A percentile compares a stretch with the other conserved stretches of the same genome.
Evolutionary conservation across 2,888 invertebrate genomes (phyloP).

Genomic region (Seladonia tumulorum): DNA sequence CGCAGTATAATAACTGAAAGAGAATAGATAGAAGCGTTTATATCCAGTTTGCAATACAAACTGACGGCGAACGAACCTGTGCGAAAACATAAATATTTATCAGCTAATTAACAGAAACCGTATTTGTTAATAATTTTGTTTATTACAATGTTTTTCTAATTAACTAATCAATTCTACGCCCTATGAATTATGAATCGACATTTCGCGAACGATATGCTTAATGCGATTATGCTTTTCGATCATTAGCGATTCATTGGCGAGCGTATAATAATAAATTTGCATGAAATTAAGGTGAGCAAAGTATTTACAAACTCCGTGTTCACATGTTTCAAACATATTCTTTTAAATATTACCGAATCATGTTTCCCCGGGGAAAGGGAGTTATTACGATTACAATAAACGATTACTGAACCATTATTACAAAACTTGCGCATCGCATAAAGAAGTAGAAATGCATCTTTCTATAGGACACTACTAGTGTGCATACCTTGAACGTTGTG

Average conservation of each 20-base stretch:
- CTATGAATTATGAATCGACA: not conserved
- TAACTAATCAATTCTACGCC: not conserved
- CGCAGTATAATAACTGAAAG: not conserved
- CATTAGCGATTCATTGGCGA: not conserved
- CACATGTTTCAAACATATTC: too few relatives aligned
- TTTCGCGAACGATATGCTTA: not conserved
- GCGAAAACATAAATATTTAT: not conserved
- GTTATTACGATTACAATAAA: too few relatives aligned
- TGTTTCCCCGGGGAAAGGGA: too few relatives aligned
- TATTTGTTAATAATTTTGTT: not conserved
- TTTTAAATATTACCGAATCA: too few relatives aligned
- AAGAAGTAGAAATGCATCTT: too few relatives aligned
- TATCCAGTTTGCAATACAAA: not conserved
- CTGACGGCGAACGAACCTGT: not conserved
- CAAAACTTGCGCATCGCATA: too few relatives aligned
- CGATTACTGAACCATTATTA: too few relatives aligned
- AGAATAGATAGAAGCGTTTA: not conserved
- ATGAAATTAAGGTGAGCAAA: too few relatives aligned
- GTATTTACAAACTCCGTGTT: too few relatives aligned
- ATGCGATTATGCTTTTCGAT: too few relatives aligned
- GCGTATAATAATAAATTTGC: not conserved
- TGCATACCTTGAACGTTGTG: too few relatives aligned
- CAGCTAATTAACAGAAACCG: not conserved
- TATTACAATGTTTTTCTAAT: not conserved
- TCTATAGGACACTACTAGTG: too few relatives aligned